A percentile compares a stretch with the other conserved stretches of the same genome.
These are phyloP conservation scores for Vollenhovia emeryi DNA, from an alignment of 1,140 invertebrate genomes.

Conservation along the genomic window DNA sequence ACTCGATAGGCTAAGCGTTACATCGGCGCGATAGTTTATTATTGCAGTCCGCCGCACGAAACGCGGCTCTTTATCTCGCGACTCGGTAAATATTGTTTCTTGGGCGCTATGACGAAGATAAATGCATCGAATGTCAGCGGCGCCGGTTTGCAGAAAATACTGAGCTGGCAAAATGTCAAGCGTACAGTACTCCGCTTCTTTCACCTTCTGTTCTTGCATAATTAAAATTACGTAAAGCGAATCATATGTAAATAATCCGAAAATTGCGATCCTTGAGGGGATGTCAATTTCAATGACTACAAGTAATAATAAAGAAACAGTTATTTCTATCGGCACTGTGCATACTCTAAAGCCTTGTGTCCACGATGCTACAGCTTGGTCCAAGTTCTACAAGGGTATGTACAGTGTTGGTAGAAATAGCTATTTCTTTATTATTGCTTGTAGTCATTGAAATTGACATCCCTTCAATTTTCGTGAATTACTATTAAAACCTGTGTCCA, in stretches of 20 bases:
- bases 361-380: too few species aligned
- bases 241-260: background rate
- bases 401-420: too few species aligned
- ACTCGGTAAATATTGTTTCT: conserved; percentile 62
- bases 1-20: conserved; percentile 50
- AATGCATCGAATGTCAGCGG: conserved; percentile 58
- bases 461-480: too few species aligned
- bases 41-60: conserved; percentile 32
- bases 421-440: too few species aligned
- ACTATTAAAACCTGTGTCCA: too few species aligned
- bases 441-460: too few species aligned
- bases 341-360: too few species aligned
- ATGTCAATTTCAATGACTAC: too few species aligned
- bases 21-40: conserved; percentile 55
- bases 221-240: conserved; percentile 1
- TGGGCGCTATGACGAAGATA: conserved; percentile 51
- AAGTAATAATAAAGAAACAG: too few species aligned
- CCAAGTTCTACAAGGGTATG: too few species aligned
- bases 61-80: conserved; percentile 52
- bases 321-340: too few species aligned
- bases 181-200: background rate
- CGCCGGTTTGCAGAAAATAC: conserved; percentile 42
- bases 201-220: background rate
- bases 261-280: too few species aligned
- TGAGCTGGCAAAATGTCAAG: conserved; percentile 40